These are phyloP conservation scores for Eira barbara DNA, from an alignment of 2,113 vertebrate genomes.

Conservation along the genomic window DNA sequence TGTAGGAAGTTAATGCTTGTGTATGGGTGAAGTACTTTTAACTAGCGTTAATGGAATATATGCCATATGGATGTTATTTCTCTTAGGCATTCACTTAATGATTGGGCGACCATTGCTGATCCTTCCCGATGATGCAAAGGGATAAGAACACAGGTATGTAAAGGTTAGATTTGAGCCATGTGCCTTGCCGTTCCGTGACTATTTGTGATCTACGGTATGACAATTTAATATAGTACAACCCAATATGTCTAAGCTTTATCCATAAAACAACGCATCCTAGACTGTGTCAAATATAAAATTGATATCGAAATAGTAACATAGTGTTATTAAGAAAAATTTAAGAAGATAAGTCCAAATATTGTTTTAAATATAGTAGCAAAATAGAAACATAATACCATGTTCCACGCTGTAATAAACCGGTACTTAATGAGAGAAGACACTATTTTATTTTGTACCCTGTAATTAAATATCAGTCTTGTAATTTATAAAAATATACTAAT, in stretches of 20 bases:
- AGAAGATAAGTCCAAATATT: neutral
- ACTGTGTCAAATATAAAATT: conserved; percentile 4
- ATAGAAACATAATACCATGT: neutral
- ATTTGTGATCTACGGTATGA: neutral
- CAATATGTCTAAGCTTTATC: neutral
- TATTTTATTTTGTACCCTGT: neutral
- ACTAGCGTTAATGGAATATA: neutral
- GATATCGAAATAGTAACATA: neutral
- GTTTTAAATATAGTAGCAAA: neutral
- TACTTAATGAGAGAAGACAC: neutral
- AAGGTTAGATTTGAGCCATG: neutral
- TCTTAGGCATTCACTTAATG: neutral
- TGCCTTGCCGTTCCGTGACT: neutral
- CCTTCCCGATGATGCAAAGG: neutral
- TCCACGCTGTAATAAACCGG: neutral
- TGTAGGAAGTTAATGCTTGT: neutral
- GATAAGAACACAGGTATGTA: neutral
- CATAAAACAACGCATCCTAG: neutral
- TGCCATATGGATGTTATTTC: neutral
- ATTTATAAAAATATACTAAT: conserved; percentile 11
- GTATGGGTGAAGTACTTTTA: neutral
- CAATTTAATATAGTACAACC: neutral
- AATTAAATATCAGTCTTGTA: conserved; percentile 30
- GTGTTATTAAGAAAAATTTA: neutral
- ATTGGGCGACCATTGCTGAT: neutral